Base-by-base conservation (phyloP, 2,888 invertebrate genomes). In the Cenopis cana region DNA sequence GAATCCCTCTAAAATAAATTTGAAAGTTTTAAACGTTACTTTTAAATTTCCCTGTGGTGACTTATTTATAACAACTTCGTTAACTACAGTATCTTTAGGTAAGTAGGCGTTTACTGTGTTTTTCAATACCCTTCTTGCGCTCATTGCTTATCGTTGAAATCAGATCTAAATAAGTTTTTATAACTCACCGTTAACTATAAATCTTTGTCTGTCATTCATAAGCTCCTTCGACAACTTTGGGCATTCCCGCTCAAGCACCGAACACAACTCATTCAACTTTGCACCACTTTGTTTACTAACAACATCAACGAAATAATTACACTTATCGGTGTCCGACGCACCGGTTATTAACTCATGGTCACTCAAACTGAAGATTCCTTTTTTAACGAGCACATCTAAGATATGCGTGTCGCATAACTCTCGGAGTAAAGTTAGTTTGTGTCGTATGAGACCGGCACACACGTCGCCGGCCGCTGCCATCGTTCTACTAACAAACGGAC, bases 351-450 rank as follows among this genome's bases (percentile, higher is more conserved):
- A 89, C 85, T 95, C 95, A 76, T 95, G 94, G 78, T 95, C 95
- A 78, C 94, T 93, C 75, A 95, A 89, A 80, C 91, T 95, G 74
- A 95, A 93, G 75, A 95, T 93, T 62, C 95, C 95, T 81, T 95
- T 95, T 83, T 95, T 95, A 68, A 95, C 95, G 72, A 95, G 90
- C 75, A 95, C 94, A 74, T 95, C 94, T 76, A 95, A 82, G 65
- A 95, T 88, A 85, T 95, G 95, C 74, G 95, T 95, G 76, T 94
- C 94, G 81, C 94, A 92, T 77, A 95, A 85, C 89, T 95, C 95
- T 73, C 94, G 94, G 80, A 95, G 91, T 79, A 95, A 93, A 73
- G 94, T 94, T 61, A 94, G 90, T 87, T 95, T 95, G 86, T 95
- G 95, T 68, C 95, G 94, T 78, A 94, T 90, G 71, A 95, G 89